phyloP scores from a whole-genome alignment of 1,140 invertebrate species.

The Pseudachorutes palmiensis region DNA sequence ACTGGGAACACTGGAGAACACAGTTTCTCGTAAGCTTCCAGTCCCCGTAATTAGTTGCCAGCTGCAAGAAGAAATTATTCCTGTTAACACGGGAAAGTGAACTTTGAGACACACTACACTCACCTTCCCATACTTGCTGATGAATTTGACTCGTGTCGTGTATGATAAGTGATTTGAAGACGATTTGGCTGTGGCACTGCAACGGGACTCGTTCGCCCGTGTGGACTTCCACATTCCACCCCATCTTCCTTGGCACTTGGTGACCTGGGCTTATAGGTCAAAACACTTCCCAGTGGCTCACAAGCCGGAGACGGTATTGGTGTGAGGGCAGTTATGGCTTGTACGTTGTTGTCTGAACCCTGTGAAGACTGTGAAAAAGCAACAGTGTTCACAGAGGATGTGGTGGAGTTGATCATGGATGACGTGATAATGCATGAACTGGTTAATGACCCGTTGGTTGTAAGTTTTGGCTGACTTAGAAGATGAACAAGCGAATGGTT shows the following conservation, averaged over 20 bases:
- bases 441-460: slow-evolving; percentile 1
- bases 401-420: slow-evolving; percentile 16
- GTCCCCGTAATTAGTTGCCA: slow-evolving; percentile 62
- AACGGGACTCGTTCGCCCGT: slow-evolving; percentile 52
- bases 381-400: neutral
- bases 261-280: no score
- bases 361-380: neutral
- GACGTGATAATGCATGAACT: slow-evolving; percentile 12
- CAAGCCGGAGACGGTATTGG: neutral
- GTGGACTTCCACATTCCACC: slow-evolving; percentile 6
- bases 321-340: no score
- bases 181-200: slow-evolving; percentile 47
- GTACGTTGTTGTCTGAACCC: no score
- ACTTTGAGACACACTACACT: no score
- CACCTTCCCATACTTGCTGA: slow-evolving; percentile 47
- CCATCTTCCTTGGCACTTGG: neutral
- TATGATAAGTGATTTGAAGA: slow-evolving; percentile 41
- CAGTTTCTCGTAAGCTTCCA: slow-evolving; percentile 55
- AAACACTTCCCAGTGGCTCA: neutral
- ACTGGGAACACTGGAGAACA: slow-evolving; percentile 43
- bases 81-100: no score
- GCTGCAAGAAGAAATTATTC: no score
- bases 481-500: neutral
- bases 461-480: slow-evolving; percentile 3
- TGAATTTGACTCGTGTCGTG: slow-evolving; percentile 52